Percentiles rank a stretch among this genome's conserved stretches.
phyloP scores from a whole-genome alignment of 2,113 vertebrate species.

The Thomomys bottae region DNA sequence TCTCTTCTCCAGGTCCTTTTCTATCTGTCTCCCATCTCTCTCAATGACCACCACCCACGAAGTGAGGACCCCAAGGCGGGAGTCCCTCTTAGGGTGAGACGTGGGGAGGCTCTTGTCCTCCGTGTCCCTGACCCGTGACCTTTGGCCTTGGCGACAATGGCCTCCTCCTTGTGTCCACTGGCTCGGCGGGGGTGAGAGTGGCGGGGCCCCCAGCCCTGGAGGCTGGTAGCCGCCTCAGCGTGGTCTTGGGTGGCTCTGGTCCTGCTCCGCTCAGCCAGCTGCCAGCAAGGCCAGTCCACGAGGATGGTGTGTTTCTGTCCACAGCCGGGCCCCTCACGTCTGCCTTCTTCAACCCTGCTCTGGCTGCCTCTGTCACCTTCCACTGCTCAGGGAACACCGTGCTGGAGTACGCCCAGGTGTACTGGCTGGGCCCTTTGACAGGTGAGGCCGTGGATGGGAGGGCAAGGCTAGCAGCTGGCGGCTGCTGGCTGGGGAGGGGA shows the following conservation, averaged over 20 bases:
- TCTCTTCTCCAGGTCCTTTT: neutral
- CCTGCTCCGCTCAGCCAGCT: accelerated
- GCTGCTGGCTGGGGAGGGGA: no score
- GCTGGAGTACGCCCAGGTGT: conserved; percentile 89
- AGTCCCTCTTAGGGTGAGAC: neutral
- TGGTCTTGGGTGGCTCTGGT: no score
- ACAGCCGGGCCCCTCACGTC: conserved; percentile 88
- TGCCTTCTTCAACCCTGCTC: conserved; percentile 91
- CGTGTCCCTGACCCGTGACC: neutral
- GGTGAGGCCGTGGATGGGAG: conserved; percentile 79
- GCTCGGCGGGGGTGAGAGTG: accelerated
- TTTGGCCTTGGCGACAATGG: neutral
- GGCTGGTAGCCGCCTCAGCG: no score
- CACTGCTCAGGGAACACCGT: conserved; percentile 89
- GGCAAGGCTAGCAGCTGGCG: no score
- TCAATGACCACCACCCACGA: neutral
- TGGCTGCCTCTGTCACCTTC: conserved; percentile 90
- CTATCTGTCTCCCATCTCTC: neutral
- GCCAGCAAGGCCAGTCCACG: accelerated
- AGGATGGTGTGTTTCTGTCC: neutral
- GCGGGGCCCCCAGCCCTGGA: no score
- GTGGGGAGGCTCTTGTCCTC: neutral
- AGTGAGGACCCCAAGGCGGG: neutral
- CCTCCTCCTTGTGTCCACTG: accelerated
- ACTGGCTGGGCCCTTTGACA: conserved; percentile 90